Evolutionary conservation across 2,888 invertebrate species (phyloP).

Genomic region (Drosophila mulleri): DNA sequence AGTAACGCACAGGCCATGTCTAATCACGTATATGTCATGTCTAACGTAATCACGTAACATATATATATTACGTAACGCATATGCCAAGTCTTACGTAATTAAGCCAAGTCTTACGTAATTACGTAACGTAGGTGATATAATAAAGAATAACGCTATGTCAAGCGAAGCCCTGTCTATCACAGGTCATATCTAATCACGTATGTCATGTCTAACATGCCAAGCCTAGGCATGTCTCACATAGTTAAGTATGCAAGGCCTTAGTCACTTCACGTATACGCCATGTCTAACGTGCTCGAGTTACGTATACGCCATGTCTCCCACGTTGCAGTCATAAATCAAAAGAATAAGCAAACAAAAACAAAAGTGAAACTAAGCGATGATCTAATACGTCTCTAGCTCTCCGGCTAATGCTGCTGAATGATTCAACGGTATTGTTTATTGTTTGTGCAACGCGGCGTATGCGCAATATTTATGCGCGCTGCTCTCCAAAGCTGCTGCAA

Average conservation of each 20-base stretch:
- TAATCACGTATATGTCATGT: too few species aligned
- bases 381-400: conserved; percentile 32
- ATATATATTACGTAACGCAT: too few species aligned
- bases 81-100: conserved; percentile 41
- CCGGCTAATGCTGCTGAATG: background rate
- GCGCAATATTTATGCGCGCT: conserved; percentile 34
- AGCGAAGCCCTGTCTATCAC: too few species aligned
- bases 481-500: conserved; percentile 32
- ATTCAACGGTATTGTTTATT: conserved; percentile 43
- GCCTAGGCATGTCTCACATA: background rate
- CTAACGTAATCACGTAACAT: too few species aligned
- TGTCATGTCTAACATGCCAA: conserved; percentile 24
- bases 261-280: conserved; percentile 39
- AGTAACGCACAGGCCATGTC: too few species aligned
- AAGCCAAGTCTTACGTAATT: too few species aligned
- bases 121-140: conserved; percentile 46
- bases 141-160: too few species aligned
- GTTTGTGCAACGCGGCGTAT: conserved; percentile 44
- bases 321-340: background rate
- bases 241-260: too few species aligned
- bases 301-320: conserved; percentile 18
- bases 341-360: background rate
- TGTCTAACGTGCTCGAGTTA: background rate
- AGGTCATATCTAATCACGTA: too few species aligned
- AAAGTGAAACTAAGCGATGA: conserved; percentile 24